phyloP scores from a whole-genome alignment of 2,888 invertebrate species.

The Encarsia formosa region DNA sequence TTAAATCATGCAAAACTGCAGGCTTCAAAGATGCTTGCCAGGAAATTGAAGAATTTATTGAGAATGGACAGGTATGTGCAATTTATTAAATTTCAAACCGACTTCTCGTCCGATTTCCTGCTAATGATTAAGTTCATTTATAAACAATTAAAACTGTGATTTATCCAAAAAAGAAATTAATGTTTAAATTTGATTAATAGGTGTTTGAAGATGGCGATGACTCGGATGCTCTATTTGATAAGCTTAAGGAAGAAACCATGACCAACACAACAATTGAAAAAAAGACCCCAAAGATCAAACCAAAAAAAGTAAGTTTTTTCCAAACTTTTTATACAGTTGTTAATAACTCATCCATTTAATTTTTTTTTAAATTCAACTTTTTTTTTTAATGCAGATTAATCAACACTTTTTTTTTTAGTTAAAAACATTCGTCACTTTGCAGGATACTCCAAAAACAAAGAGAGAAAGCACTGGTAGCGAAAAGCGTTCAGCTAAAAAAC shows the following conservation, averaged over 20 bases:
- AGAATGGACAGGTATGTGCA: slow-evolving; percentile 61
- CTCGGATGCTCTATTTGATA: slow-evolving; percentile 69
- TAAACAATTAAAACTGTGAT: too few relatives aligned
- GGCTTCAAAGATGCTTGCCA: slow-evolving; percentile 75
- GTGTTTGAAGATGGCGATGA: slow-evolving; percentile 58
- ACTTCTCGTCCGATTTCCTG: too few relatives aligned
- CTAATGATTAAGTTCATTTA: too few relatives aligned
- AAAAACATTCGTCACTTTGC: slow-evolving; percentile 25
- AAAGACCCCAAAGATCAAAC: slow-evolving; percentile 48
- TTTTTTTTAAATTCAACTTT: neutral
- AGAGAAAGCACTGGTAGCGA: slow-evolving; percentile 40
- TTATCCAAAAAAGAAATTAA: too few relatives aligned
- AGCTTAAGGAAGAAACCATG: slow-evolving; percentile 60
- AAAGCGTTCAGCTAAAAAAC: slow-evolving; percentile 46
- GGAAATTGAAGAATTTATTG: slow-evolving; percentile 75
- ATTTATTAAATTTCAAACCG: slow-evolving; percentile 12
- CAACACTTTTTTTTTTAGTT: slow-evolving; percentile 26
- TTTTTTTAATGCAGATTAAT: slow-evolving; percentile 5
- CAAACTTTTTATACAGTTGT: neutral
- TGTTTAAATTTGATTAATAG: slow-evolving; percentile 35
- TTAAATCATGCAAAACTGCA: slow-evolving; percentile 67
- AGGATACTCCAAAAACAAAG: slow-evolving; percentile 48
- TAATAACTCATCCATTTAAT: neutral
- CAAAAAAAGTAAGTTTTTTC: slow-evolving; percentile 46
- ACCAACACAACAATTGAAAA: slow-evolving; percentile 42